phyloP scores from a whole-genome alignment of 2,797 vertebrate genomes.

The Lagocephalus sceleratus region DNA sequence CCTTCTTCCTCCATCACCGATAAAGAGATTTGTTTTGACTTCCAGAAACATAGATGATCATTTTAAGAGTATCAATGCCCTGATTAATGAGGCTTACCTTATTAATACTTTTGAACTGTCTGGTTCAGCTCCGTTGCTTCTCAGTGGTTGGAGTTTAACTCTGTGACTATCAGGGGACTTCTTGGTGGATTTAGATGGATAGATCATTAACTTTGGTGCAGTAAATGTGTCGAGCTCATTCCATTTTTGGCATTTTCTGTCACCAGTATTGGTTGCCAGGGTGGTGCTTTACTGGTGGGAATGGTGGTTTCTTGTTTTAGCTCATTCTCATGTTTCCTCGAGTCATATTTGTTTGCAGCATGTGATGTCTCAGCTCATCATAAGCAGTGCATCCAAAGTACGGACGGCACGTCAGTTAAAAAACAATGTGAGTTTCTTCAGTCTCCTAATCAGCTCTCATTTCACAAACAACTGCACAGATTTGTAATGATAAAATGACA shows the following conservation, averaged over 20 bases:
- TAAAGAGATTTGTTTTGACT: no score
- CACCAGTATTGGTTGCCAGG: no score
- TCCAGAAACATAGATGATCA: no score
- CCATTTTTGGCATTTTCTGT: no score
- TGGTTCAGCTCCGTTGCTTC: conserved; percentile 19
- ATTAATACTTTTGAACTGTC: conserved; percentile 12
- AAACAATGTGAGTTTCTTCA: conserved; percentile 30
- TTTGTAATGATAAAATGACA: conserved; percentile 35
- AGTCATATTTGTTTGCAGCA: no score
- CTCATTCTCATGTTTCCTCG: no score
- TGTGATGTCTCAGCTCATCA: neutral
- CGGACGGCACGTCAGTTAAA: conserved; percentile 21
- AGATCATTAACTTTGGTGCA: no score
- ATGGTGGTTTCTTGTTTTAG: no score
- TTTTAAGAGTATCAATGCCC: neutral
- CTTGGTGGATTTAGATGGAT: no score
- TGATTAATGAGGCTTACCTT: conserved; percentile 8
- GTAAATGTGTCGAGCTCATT: no score
- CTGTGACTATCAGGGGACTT: no score
- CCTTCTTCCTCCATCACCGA: conserved; percentile 3
- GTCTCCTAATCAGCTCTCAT: conserved; percentile 38
- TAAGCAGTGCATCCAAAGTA: neutral
- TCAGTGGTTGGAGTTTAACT: neutral
- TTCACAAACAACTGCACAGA: conserved; percentile 17
- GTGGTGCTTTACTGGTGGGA: no score